Percentiles rank a stretch among this genome's conserved stretches.
phyloP scores from a whole-genome alignment of 2,888 invertebrate genomes.

The Tetragonula carbonaria region DNA sequence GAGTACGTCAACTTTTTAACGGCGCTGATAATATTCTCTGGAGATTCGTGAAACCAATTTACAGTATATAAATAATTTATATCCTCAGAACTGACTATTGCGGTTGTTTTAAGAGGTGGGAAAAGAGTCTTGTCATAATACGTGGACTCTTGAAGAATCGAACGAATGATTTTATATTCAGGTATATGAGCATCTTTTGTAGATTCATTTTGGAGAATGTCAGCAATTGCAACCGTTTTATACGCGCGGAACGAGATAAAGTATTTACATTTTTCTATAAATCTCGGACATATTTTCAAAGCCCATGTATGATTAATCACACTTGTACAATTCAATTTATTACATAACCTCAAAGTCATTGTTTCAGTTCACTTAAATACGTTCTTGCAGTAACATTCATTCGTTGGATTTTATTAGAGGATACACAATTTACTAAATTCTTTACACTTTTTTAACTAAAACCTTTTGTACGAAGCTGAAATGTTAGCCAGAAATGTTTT shows the following conservation, averaged over 20 bases:
- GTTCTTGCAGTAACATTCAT: slow-evolving; percentile 3
- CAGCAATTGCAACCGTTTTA: not conserved
- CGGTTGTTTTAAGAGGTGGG: not conserved
- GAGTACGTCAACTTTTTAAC: slow-evolving; percentile 26
- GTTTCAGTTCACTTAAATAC: not conserved
- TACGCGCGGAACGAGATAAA: not conserved
- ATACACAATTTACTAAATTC: not conserved
- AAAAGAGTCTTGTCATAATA: slow-evolving; percentile 12
- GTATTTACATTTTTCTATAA: not conserved
- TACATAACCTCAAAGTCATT: slow-evolving; percentile 24
- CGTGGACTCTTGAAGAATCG: not conserved
- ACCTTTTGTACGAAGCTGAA: not conserved
- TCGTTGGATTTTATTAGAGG: not conserved
- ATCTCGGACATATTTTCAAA: not conserved
- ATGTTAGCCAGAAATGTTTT: no score
- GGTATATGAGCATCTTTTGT: fast-evolving
- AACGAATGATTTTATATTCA: slow-evolving; percentile 8
- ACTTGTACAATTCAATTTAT: not conserved
- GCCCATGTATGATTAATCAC: not conserved
- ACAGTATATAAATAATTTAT: not conserved
- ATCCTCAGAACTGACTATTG: not conserved
- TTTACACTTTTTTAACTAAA: no score
- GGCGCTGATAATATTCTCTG: not conserved
- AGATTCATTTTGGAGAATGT: fast-evolving
- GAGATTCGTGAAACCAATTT: not conserved